Evolutionary conservation across 1,140 invertebrate species (phyloP).

Genomic region (Drosophila sp.): DNA sequence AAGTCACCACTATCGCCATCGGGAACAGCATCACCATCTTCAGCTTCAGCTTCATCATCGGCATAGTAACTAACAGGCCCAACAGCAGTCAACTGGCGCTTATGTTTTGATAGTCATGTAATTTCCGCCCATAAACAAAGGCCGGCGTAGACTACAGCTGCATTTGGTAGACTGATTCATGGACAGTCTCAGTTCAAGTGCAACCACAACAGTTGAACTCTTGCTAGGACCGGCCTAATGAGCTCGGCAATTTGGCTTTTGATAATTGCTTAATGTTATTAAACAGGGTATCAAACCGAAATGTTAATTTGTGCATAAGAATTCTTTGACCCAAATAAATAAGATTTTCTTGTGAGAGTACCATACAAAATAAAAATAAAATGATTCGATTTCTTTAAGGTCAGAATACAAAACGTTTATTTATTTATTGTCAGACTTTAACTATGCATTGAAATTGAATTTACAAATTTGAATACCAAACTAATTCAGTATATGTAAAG

Average conservation of each 20-base stretch:
- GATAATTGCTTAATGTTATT: slow-evolving; percentile 13
- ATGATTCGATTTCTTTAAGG: too few relatives aligned
- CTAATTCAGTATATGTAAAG: too few relatives aligned
- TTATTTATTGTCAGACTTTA: too few relatives aligned
- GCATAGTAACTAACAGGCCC: slow-evolving; percentile 1
- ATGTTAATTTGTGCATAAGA: too few relatives aligned
- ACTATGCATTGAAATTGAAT: too few relatives aligned
- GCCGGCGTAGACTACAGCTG: slow-evolving; percentile 6
- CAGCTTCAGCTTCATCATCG: slow-evolving; percentile 16
- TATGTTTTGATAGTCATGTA: slow-evolving; percentile 81
- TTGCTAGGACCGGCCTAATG: slow-evolving; percentile 27
- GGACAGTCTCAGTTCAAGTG: slow-evolving; percentile 22
- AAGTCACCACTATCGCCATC: background rate
- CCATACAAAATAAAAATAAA: too few relatives aligned
- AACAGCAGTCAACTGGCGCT: slow-evolving; percentile 73
- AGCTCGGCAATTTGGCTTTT: slow-evolving; percentile 26
- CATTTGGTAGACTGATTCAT: slow-evolving; percentile 15
- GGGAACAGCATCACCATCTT: background rate
- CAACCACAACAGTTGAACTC: slow-evolving; percentile 6
- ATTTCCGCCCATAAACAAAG: slow-evolving; percentile 77
- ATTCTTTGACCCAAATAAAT: too few relatives aligned
- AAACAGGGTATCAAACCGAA: background rate
- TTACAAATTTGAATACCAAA: too few relatives aligned
- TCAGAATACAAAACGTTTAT: too few relatives aligned
- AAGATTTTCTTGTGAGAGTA: too few relatives aligned